Percentiles rank a stretch among this genome's conserved stretches.
These are phyloP conservation scores for Pantelozetes paolii DNA, from an alignment of 2,888 invertebrate genomes.

Conservation along the genomic window DNA sequence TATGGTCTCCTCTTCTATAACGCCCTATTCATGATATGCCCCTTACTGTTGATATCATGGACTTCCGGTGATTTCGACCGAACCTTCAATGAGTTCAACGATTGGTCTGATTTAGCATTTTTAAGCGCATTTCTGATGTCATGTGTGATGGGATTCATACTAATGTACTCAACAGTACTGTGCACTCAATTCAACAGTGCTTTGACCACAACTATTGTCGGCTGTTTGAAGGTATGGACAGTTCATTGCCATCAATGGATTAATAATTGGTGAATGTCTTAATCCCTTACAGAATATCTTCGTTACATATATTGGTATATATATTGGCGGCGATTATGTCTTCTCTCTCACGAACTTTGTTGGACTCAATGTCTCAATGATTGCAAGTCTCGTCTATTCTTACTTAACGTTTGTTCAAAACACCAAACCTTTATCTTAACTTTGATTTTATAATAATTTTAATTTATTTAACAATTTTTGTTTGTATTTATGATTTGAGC, in stretches of 20 bases:
- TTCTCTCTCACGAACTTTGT: slow-evolving; percentile 91
- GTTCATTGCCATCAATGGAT: neutral
- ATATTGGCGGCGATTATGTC: slow-evolving; percentile 95
- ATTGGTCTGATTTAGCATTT: slow-evolving; percentile 74
- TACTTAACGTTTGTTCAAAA: slow-evolving; percentile 48
- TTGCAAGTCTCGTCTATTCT: slow-evolving; percentile 48
- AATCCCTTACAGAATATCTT: slow-evolving; percentile 68
- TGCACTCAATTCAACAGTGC: slow-evolving; percentile 97
- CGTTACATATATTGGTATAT: slow-evolving; percentile 96
- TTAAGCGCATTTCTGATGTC: slow-evolving; percentile 75
- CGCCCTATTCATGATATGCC: slow-evolving; percentile 78
- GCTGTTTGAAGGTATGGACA: slow-evolving; percentile 73
- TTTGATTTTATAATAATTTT: neutral
- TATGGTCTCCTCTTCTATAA: slow-evolving; percentile 90
- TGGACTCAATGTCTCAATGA: slow-evolving; percentile 73
- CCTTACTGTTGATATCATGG: slow-evolving; percentile 67
- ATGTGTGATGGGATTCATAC: slow-evolving; percentile 92
- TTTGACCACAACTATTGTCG: slow-evolving; percentile 96
- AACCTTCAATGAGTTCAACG: slow-evolving; percentile 61
- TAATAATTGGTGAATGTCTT: neutral
- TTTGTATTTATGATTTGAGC: neutral
- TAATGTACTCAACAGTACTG: slow-evolving; percentile 88
- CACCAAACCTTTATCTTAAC: slow-evolving; percentile 11
- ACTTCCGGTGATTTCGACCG: slow-evolving; percentile 69
- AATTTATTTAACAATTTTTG: neutral